Conservation (phyloP, 2,113 vertebrate species). For the Macrotus californicus region DNA sequence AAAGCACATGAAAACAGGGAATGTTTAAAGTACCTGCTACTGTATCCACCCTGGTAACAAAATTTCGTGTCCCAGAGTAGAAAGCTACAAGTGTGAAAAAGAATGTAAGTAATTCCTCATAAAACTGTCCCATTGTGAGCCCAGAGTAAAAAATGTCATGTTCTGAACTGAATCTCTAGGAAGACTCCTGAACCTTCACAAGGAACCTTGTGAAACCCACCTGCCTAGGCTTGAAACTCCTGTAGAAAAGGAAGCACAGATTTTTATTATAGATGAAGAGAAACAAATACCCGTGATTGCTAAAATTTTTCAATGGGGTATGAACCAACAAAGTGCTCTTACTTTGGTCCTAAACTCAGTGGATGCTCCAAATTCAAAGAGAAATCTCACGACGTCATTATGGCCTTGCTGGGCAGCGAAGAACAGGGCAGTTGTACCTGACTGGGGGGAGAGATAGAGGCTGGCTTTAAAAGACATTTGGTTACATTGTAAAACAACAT, state of each 20-base stretch:
- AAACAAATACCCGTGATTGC: neutral
- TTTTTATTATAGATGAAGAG: neutral
- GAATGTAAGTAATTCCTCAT: neutral
- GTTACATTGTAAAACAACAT: neutral
- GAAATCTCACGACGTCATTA: constrained; percentile 90
- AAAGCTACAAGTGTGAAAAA: neutral
- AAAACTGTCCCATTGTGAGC: neutral
- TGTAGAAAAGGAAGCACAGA: neutral
- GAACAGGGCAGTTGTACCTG: constrained; percentile 94
- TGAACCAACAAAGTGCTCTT: constrained; percentile 54
- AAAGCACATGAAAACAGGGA: neutral
- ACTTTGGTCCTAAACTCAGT: constrained; percentile 95
- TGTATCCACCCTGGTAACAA: neutral
- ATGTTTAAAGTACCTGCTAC: neutral
- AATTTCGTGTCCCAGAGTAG: neutral
- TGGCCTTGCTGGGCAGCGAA: constrained; percentile 96
- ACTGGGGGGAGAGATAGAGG: constrained; percentile 79
- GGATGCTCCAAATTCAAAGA: constrained; percentile 96
- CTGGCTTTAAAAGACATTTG: neutral
- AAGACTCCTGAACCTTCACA: neutral
- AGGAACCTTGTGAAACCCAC: neutral
- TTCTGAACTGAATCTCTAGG: neutral
- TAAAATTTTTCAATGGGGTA: neutral
- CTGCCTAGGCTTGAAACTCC: neutral
- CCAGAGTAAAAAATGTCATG: neutral